Percentiles rank a stretch among this genome's conserved stretches.
These are phyloP conservation scores for Choloepus didactylus DNA, from an alignment of 2,797 vertebrate species.

Conservation along the genomic window DNA sequence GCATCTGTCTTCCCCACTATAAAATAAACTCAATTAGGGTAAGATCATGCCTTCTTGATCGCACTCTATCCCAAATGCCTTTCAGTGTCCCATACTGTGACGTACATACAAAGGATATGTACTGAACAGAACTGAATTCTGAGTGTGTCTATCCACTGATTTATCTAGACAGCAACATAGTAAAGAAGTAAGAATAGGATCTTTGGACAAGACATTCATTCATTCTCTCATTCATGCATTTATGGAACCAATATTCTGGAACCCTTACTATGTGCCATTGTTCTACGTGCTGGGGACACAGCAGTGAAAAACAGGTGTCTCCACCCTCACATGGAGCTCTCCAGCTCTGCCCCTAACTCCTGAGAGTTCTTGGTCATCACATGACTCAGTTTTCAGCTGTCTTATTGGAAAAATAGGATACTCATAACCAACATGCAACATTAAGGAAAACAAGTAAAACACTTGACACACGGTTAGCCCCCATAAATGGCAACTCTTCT, in stretches of 20 bases:
- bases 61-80: neutral
- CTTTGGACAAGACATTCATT: neutral
- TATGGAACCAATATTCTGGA: neutral
- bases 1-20: neutral
- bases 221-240: neutral
- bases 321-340: neutral
- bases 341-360: neutral
- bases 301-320: neutral
- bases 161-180: neutral
- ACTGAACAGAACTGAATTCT: neutral
- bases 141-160: neutral
- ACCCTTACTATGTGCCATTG: neutral
- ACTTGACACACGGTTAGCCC: neutral
- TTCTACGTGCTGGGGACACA: neutral
- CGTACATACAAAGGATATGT: accelerated
- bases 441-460: neutral
- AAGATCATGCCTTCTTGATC: neutral
- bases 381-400: neutral
- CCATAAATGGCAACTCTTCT: neutral
- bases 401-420: neutral
- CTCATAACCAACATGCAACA: neutral
- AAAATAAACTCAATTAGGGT: neutral
- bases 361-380: neutral
- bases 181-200: neutral
- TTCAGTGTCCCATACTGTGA: no score